Conservation (phyloP, 2,888 invertebrate species). For the Sarcophaga caerulescens region DNA sequence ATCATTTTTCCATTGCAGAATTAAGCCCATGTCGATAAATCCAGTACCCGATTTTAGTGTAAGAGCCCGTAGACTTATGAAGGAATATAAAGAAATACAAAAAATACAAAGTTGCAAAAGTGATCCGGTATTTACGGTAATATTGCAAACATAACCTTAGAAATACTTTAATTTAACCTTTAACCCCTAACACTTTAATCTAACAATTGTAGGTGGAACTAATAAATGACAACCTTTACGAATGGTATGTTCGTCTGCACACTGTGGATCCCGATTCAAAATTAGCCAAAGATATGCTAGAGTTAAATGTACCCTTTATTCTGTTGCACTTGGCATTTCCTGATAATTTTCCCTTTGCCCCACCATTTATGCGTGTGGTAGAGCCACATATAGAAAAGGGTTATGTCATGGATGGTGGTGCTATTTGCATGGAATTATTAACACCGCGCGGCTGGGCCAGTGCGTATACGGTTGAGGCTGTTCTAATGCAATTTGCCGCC, state of each 20-base stretch:
- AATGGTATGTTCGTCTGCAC: slow-evolving; percentile 92
- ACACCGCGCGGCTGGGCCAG: slow-evolving; percentile 94
- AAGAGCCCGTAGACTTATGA: slow-evolving; percentile 91
- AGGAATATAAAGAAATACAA: slow-evolving; percentile 91
- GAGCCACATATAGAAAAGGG: slow-evolving; percentile 91
- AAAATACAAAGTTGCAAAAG: slow-evolving; percentile 86
- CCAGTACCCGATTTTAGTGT: slow-evolving; percentile 83
- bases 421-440: slow-evolving; percentile 93
- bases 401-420: slow-evolving; percentile 95
- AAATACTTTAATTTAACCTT: not conserved
- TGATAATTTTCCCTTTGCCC: slow-evolving; percentile 94
- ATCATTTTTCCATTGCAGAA: slow-evolving; percentile 33
- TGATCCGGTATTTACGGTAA: slow-evolving; percentile 89
- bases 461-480: slow-evolving; percentile 92
- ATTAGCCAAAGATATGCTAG: slow-evolving; percentile 90
- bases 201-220: slow-evolving; percentile 85
- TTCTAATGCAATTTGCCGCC: slow-evolving; percentile 94
- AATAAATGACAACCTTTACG: slow-evolving; percentile 92
- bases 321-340: slow-evolving; percentile 91
- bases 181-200: not conserved
- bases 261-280: slow-evolving; percentile 92
- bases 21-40: slow-evolving; percentile 61
- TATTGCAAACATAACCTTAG: slow-evolving; percentile 12
- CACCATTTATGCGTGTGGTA: slow-evolving; percentile 92
- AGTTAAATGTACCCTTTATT: slow-evolving; percentile 88